A percentile compares a stretch with the other conserved stretches of the same genome.
These are phyloP conservation scores for Drosophila pseudoobscura DNA, from an alignment of 1,140 invertebrate species.

Conservation along the genomic window DNA sequence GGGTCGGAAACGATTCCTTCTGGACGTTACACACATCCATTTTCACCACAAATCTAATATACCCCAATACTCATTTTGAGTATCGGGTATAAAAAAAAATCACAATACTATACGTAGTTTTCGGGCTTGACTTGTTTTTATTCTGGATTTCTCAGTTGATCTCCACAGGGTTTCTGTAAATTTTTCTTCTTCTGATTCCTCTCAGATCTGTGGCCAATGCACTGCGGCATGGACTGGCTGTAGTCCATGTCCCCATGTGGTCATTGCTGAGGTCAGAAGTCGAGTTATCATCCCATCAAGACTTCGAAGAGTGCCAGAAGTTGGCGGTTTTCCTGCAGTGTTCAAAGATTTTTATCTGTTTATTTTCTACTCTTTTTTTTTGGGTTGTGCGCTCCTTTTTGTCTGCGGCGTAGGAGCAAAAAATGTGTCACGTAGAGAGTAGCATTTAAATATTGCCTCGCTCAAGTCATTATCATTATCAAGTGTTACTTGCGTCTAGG, in stretches of 20 bases:
- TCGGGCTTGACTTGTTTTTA: conserved; percentile 29
- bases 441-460: conserved; percentile 45
- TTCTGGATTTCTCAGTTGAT: conserved; percentile 9
- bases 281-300: conserved; percentile 68
- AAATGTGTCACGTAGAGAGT: conserved; percentile 40
- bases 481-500: conserved; percentile 2
- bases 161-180: background rate
- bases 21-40: no score
- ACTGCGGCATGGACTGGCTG: background rate
- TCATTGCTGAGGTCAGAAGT: conserved; percentile 29
- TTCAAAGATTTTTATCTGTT: conserved; percentile 53
- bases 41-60: no score
- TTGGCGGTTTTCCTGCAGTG: conserved; percentile 28
- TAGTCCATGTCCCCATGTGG: background rate
- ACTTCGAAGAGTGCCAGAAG: conserved; percentile 62
- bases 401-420: conserved; percentile 5
- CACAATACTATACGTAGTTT: background rate
- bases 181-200: no score
- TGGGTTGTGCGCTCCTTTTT: background rate
- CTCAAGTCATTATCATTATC: conserved; percentile 70
- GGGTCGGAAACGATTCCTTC: no score
- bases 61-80: no score
- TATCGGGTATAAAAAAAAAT: no score
- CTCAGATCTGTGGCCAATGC: no score
- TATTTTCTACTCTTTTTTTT: background rate